Evolutionary conservation across 2,113 vertebrate genomes (phyloP), one percentile per base, ranked within the genome.

Genomic region (Pachycephala philippinensis): DNA sequence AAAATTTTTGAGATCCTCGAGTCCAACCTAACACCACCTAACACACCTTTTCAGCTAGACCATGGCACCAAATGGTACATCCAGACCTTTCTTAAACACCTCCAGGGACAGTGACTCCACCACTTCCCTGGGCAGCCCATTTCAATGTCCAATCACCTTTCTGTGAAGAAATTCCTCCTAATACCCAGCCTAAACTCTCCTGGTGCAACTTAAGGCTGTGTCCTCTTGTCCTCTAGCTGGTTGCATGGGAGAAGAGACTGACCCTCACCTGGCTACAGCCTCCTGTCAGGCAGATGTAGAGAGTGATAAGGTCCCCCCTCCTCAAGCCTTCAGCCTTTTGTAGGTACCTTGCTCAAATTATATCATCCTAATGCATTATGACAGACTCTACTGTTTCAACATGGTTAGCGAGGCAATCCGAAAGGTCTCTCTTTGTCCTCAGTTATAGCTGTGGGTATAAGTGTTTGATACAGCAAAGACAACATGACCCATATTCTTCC

Each of bases 81-180:
- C 31, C 21, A 50, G 17, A 6, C 31, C 9, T 57, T 42, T 3
- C 13, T 31, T 50, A 17, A 50, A 35, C 13, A 11, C 11, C 28
- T 33, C 49, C 33, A 45, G 39, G 14, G 22, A 18, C 7, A 4
- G 18, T 54, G 40, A 64, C 28, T 45, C 40, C 27, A 37, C 22
- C 27, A 27, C 33, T 6, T 23, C 6, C 57, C 22, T 23, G 40
- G 68, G 11, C 18, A 72, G 49, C 22, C 17, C 59, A 33, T 33
- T 74, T 2, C 14, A 39, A 7, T 22, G 8, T 3, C 27, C 27
- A 14, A 4, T 7, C 9, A 42, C 10, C 1, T 3, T 9, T 72
- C 57, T 37, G 39, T 11, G 17, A 45, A 37, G 33, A 53, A 63
- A 45, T 45, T 72, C 68, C 28, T 47, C 22, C 69, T 39, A 11